Evolutionary conservation across 2,113 vertebrate species (phyloP).

Genomic region (Echinops telfairi): DNA sequence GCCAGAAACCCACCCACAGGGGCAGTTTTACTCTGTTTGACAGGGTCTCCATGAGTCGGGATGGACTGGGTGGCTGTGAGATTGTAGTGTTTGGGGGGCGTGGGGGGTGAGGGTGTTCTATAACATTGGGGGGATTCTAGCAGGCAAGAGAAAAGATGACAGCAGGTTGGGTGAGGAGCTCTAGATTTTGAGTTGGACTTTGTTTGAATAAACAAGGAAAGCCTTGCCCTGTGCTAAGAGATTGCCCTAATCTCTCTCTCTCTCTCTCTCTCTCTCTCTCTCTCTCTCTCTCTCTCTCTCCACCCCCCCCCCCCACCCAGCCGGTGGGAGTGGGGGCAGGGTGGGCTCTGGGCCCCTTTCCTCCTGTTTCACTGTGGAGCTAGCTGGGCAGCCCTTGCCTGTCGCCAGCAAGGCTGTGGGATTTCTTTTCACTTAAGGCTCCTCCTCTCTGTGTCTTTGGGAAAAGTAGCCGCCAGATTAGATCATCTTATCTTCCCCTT

Average conservation of each 20-base stretch:
- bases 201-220: slow-evolving; percentile 24
- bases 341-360: neutral
- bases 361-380: slow-evolving; percentile 62
- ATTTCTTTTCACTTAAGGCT: slow-evolving; percentile 79
- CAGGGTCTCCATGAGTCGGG: no score
- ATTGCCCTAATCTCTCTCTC: neutral
- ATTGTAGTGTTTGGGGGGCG: no score
- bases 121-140: neutral
- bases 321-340: neutral
- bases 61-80: no score
- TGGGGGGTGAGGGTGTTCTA: neutral
- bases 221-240: neutral
- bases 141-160: neutral
- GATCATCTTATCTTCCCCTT: slow-evolving; percentile 13
- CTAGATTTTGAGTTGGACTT: neutral
- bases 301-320: neutral
- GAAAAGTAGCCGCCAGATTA: slow-evolving; percentile 27
- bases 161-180: neutral
- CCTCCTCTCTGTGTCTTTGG: slow-evolving; percentile 41
- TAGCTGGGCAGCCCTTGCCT: slow-evolving; percentile 45
- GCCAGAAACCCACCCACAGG: no score
- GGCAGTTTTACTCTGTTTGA: no score
- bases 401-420: slow-evolving; percentile 44
- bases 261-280: neutral
- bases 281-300: neutral